phyloP scores from a whole-genome alignment of 2,888 invertebrate genomes.

The Villa cingulata region DNA sequence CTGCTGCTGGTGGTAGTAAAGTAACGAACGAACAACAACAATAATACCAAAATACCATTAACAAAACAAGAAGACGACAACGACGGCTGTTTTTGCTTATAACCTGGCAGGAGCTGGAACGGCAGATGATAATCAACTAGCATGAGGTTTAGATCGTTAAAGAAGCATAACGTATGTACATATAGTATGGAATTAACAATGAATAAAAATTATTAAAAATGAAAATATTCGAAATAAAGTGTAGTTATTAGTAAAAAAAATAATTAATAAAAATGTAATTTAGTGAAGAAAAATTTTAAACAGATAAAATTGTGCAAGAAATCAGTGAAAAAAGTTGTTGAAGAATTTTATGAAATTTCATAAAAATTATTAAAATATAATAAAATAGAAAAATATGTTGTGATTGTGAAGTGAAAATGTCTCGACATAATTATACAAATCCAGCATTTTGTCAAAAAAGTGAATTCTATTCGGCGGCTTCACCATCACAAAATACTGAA shows the following conservation, averaged over 20 bases:
- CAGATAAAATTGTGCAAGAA: no score
- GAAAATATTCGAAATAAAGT: no score
- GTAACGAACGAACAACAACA: no score
- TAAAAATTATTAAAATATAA: neutral
- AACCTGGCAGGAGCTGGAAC: neutral
- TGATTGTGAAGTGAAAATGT: conserved; percentile 20
- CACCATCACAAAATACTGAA: neutral
- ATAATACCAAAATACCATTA: no score
- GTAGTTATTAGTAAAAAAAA: no score
- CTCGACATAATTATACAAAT: conserved; percentile 51
- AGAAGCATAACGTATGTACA: no score
- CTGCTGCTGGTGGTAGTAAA: neutral
- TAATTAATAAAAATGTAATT: neutral
- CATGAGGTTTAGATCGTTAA: conserved; percentile 1
- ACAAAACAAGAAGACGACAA: neutral
- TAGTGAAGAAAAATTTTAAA: no score
- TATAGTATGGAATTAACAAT: no score
- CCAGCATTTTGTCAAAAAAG: conserved; percentile 69
- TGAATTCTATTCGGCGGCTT: conserved; percentile 40
- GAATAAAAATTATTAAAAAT: no score
- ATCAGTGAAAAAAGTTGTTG: no score
- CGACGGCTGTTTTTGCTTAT: conserved; percentile 8
- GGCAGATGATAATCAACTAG: conserved; percentile 10
- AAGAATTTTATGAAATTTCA: no score
- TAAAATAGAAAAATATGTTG: neutral